phyloP scores from a whole-genome alignment of 2,113 vertebrate species.

The Ailuropoda melanoleuca region DNA sequence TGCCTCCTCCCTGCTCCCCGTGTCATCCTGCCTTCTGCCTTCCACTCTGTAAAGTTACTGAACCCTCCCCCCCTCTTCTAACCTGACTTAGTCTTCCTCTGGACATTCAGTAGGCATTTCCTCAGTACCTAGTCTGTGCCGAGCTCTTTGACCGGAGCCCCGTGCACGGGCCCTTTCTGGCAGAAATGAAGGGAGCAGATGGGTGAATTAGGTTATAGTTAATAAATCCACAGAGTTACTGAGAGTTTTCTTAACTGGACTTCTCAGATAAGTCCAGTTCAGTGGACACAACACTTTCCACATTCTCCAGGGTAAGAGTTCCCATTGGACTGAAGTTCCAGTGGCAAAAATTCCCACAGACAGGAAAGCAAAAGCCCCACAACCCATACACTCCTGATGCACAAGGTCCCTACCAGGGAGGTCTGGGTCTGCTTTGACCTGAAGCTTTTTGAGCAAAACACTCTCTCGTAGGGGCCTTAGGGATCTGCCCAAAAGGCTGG shows the following conservation, averaged over 20 bases:
- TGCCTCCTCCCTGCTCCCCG: neutral
- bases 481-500: neutral
- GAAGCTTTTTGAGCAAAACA: constrained; percentile 94
- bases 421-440: constrained; percentile 96
- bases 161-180: neutral
- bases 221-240: neutral
- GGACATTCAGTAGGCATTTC: neutral
- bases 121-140: neutral
- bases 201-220: neutral
- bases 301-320: neutral
- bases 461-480: constrained; percentile 62
- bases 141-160: neutral
- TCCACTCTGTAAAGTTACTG: neutral
- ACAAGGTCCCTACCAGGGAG: constrained; percentile 95
- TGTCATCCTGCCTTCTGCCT: neutral
- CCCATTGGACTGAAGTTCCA: constrained; percentile 81
- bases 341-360: constrained; percentile 95
- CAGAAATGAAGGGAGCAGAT: neutral
- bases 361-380: constrained; percentile 94
- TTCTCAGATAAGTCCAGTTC: neutral
- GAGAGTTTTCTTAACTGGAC: neutral
- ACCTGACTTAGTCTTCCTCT: neutral
- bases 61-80: neutral
- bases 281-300: neutral
- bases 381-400: constrained; percentile 91